phyloP scores from a whole-genome alignment of 2,888 invertebrate genomes.

The Eurois occulta region DNA sequence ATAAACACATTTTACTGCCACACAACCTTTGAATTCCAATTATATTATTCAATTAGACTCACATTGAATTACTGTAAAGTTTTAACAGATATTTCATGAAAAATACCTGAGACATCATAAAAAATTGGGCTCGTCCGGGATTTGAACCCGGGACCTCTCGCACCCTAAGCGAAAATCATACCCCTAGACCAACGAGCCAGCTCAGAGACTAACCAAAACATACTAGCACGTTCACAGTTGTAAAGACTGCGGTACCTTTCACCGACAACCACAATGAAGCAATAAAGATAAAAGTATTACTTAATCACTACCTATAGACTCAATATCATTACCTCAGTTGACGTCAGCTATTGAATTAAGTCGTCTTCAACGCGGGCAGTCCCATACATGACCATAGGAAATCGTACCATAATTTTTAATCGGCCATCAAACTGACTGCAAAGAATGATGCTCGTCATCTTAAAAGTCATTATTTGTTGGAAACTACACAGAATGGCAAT shows the following conservation, averaged over 20 bases:
- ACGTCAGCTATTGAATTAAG: not conserved
- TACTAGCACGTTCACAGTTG: not conserved
- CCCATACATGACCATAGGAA: not conserved
- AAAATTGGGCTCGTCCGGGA: conserved; percentile 87
- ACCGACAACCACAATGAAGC: not conserved
- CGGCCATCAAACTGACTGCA: not conserved
- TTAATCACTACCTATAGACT: not conserved
- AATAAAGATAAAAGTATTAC: conserved; percentile 23
- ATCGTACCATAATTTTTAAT: not conserved
- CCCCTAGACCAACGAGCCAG: conserved; percentile 90
- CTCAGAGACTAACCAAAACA: not conserved
- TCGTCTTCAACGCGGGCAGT: not conserved
- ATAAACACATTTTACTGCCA: not conserved
- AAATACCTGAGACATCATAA: not conserved
- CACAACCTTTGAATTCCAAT: not conserved
- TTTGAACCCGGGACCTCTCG: conserved; percentile 91
- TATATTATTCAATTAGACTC: not conserved
- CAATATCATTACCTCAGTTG: not conserved
- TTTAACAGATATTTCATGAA: not conserved
- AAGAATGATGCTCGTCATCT: not conserved
- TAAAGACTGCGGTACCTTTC: conserved; percentile 36
- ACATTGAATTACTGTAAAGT: not conserved
- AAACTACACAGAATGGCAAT: not conserved
- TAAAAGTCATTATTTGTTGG: not conserved
- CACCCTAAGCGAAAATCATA: conserved; percentile 91